Evolutionary conservation across 2,888 invertebrate species (phyloP), one percentile per base, ranked within the genome.

Genomic region (Ophion costatus): DNA sequence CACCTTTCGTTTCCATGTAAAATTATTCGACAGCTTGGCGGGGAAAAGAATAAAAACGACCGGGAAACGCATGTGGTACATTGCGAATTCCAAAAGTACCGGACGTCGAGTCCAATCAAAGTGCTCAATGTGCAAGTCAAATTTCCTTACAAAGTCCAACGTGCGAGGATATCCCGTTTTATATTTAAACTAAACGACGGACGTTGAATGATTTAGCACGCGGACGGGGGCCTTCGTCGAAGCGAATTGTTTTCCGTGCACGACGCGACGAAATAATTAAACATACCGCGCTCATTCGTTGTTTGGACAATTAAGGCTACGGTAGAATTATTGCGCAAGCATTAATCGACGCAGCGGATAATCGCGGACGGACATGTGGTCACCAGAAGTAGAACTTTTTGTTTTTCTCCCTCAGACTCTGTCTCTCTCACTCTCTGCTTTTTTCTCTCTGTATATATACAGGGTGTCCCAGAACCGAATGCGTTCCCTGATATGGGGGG

Each of bases 261-360:
- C 74, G 74, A 51, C 74, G 45, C 59, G 56, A 42, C 38, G 38
- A 38, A 38, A 38, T 82, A 85, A 79, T 85, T 85, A 73, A 75
- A 29, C 64, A 42, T 63, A 51, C 67, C 69, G 82, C 75, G 71
- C 79, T 61, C 82, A 85, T 85, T 82, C 38, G 84, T 82, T 85
- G 82, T 85, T 85, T 79, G 56, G 84, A 67, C 79, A 82, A 85
- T 85, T 82, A 82, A 76, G 79, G 63, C 73, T 51, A 38, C 33
- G 51, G 69, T 73, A 33, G 59, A 45, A 33, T 79, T 71, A 76
- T 82, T 79, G 79, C 84, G 82, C 82, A 70, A 78, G 64, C 56
- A 59, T 63, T 38, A 56, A 80, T 76, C 51, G 71, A 74, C 71
- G 67, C 14, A 24, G 51, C 22, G 74, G 78, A 78, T 81, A 59